Base-by-base conservation (phyloP, 1,140 invertebrate genomes). In the Micrasema minimum region DNA sequence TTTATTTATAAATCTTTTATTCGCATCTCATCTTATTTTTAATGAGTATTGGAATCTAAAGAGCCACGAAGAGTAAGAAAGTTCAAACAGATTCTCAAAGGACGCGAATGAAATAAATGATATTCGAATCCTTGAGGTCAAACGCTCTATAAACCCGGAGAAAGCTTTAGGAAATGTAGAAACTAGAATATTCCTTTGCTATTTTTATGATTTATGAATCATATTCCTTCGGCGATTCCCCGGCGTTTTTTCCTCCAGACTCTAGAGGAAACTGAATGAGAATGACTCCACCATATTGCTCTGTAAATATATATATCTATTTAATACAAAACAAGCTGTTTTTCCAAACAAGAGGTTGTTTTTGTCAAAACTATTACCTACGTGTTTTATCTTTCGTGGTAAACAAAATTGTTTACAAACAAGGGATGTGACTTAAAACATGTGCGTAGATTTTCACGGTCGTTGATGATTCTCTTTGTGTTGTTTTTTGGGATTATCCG, bases 71-170 rank as follows among this genome's bases (percentile, higher is more conserved):
- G 26, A 31, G 11, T 45, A 16, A 45, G 41, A 53, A 53, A 4
- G 14, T 10, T 53, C 22, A 22, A 53, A 22, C 50, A 53, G 50
- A 22, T 53, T n/a, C 26, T 35, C 9, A 45, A 45, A 53, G 50
- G 23, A 26, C 50, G 50, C 14, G 50, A 2, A 35, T 4, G 50
- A 35, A n/a, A 31, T 53, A 53, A 53, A 12, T 53, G 50, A 35
- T 26, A 23, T 53, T 53, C 12, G 1, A 53, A 35, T 10, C n/a
- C 1, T 23, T 23, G 50, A 53, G 23, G 50, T n/a, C 23, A 26
- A n/a, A n/a, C 23, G n/a, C 23, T 53, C 50, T 22, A 53, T 53
- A 53, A 35, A 53, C 50, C 50, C 26, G 7, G 26, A 53, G 18
- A 53, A 31, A 35, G 12, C 6, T 26, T 22, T 7, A n/a, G n/a